Evolutionary conservation across 2,113 vertebrate species (phyloP).

Genomic region (Lophotis ruficrista): DNA sequence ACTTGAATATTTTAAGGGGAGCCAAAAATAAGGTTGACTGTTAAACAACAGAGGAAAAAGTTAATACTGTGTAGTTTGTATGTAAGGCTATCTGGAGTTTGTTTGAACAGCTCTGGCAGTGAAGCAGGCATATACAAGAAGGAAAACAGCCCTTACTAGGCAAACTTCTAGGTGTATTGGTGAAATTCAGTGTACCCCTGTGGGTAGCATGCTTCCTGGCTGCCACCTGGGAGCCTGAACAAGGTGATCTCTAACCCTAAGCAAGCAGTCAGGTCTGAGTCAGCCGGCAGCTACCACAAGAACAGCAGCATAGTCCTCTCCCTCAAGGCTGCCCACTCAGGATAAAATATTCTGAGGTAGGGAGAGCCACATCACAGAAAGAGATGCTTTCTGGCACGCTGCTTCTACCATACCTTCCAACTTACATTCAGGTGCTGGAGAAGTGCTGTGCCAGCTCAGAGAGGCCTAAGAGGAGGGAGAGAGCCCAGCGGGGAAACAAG

Average conservation of each 20-base stretch:
- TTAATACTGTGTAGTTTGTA: neutral
- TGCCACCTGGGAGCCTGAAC: neutral
- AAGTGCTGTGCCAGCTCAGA: neutral
- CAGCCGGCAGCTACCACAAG: neutral
- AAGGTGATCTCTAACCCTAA: neutral
- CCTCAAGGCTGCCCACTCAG: neutral
- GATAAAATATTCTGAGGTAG: neutral
- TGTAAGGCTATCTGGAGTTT: neutral
- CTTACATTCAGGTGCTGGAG: neutral
- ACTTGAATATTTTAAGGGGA: neutral
- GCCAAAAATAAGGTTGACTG: neutral
- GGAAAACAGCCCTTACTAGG: neutral
- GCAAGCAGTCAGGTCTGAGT: rapidly evolving
- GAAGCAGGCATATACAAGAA: neutral
- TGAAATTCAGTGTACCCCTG: neutral
- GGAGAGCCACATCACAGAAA: neutral
- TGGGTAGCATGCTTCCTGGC: neutral
- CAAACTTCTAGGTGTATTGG: neutral
- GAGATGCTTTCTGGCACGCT: neutral
- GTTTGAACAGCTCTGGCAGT: neutral
- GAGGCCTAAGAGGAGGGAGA: neutral
- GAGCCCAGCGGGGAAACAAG: neutral
- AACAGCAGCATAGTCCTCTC: neutral
- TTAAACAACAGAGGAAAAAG: neutral
- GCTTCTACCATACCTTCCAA: neutral